Percentiles rank a stretch among this genome's conserved stretches.
These are phyloP conservation scores for Oligia fasciuncula DNA, from an alignment of 2,888 invertebrate species.

Conservation along the genomic window DNA sequence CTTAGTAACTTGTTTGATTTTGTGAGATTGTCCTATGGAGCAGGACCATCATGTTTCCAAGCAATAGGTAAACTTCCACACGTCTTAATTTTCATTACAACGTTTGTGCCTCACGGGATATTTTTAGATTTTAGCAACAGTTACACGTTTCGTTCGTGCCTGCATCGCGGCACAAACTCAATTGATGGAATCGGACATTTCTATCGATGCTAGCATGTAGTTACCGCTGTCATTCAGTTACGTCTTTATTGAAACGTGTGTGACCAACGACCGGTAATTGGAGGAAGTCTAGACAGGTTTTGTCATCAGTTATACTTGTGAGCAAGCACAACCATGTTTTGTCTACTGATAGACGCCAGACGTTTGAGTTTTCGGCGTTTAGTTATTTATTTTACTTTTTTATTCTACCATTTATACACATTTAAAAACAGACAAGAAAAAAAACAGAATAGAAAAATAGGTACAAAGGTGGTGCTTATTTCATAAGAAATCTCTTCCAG, in stretches of 20 bases:
- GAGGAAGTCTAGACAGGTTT: conserved; percentile 9
- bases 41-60: background rate
- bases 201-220: background rate
- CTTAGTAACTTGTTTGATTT: too few relatives aligned
- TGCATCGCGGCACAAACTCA: conserved; percentile 30
- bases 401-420: too few relatives aligned
- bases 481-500: too few relatives aligned
- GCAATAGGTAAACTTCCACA: background rate
- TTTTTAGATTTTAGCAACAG: background rate
- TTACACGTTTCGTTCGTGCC: background rate
- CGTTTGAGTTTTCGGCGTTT: background rate
- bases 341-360: background rate
- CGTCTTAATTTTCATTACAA: conserved; percentile 7
- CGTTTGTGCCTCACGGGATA: background rate
- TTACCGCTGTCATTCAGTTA: conserved; percentile 1
- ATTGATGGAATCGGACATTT: conserved; percentile 32
- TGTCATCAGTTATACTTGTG: conserved; percentile 3
- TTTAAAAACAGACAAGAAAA: too few relatives aligned
- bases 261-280: conserved; percentile 34
- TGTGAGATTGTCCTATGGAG: background rate
- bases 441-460: too few relatives aligned
- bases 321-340: background rate
- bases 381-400: background rate
- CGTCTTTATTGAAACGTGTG: conserved; percentile 25
- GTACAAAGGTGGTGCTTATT: too few relatives aligned